Conservation (phyloP, 2,797 vertebrate genomes). For the Catharus ustulatus region DNA sequence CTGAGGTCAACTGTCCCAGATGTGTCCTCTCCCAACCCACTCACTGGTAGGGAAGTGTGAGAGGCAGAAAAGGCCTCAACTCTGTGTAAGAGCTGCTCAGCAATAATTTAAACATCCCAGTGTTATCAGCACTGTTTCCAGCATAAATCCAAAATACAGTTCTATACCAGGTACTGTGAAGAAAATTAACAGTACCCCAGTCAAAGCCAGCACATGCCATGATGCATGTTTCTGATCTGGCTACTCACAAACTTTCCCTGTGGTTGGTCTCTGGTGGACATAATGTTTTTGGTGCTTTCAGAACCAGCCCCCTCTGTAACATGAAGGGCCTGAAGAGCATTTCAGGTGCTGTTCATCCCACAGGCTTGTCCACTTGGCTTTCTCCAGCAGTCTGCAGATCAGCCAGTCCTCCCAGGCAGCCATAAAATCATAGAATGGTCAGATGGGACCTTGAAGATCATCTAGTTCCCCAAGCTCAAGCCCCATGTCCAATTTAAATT, state of each 20-base stretch:
- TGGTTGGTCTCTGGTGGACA: not conserved
- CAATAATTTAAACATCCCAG: not conserved
- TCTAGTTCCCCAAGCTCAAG: not conserved
- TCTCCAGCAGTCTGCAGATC: not conserved
- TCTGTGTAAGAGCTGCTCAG: not conserved
- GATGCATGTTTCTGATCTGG: not conserved
- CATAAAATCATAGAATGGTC: not conserved
- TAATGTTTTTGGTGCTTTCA: not conserved
- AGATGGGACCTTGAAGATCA: not conserved
- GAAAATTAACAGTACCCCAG: not conserved
- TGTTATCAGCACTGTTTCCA: not conserved
- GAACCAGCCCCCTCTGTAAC: not conserved
- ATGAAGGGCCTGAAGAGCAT: not conserved
- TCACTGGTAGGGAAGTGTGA: not conserved
- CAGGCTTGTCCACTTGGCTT: not conserved
- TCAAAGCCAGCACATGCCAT: fast-evolving
- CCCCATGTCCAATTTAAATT: not conserved
- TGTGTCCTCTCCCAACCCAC: not conserved
- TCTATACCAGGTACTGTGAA: not conserved
- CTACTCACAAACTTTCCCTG: not conserved
- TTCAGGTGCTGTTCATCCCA: not conserved
- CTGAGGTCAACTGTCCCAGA: not conserved
- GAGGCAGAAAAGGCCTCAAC: not conserved
- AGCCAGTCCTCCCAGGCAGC: not conserved
- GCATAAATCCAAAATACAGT: not conserved